Evolutionary conservation across 2,113 vertebrate species (phyloP), one percentile per base, ranked within the genome.

Genomic region (Furnarius figulus): DNA sequence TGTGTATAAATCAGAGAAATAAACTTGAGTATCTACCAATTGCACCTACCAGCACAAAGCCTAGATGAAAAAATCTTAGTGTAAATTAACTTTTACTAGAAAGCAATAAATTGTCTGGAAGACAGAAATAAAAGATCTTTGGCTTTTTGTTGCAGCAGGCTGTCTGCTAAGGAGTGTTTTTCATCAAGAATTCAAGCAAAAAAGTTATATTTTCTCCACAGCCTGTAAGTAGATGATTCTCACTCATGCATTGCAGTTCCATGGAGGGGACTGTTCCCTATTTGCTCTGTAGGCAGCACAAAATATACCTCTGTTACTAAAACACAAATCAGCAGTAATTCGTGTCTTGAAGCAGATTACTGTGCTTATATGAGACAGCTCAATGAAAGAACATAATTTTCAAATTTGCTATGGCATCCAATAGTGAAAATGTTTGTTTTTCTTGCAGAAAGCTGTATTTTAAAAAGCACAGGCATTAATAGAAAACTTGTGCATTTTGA

Each of bases 331-430:
- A 95, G 78, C 65, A 74, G 55, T 82, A 93, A 89, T 94, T 82
- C 74, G 6, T 82, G 31, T 91, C 50, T 93, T 89, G 89, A 85
- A 74, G 91, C 10, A 89, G 58, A 93, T 94, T 88, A 89, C 89
- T 96, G 50, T 96, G 73, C 53, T 93, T 46, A 6, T 73, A 85
- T 80, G 37, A 91, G 82, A 70, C 15, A 65, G 72, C 24, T 92
- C 39, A 52, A 37, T 82, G 86, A 96, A 95, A 96, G 42, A 90
- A 91, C 17, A 44, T 59, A 65, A 87, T 96, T 94, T 92, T 59
- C n/a, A 87, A 87, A 85, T 71, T 59, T 85, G 30, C 39, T 88
- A 37, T 14, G 30, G 61, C 40, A 77, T 71, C 44, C 8, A 20
- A 47, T 37, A 65, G 16, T 10, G 16, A 47, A 79, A 85, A 93